Evolutionary conservation across 2,888 invertebrate genomes (phyloP), one percentile per base, ranked within the genome.

Genomic region (Maniola hyperantus): DNA sequence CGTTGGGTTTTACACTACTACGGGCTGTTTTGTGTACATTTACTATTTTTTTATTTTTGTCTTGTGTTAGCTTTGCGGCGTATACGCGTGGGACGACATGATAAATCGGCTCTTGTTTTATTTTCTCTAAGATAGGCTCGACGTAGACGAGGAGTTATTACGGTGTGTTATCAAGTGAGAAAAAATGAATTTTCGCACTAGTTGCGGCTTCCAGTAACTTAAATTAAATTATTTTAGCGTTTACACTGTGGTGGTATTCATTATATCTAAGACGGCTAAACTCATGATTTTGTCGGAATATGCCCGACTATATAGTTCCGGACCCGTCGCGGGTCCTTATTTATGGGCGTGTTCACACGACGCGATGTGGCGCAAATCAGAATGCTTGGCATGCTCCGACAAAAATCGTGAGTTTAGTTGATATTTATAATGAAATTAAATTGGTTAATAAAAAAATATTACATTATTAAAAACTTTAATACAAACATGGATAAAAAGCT

Each of bases 1-100:
- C 91, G 89, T 92, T 92, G 92, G 86, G 90, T 91, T 90, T 92
- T 92, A 91, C 91, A 90, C 85, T 85, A 57, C 83, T 84, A 85
- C 83, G 83, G 82, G 82, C 81, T 84, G 85, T 85, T 69, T 69
- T 63, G 67, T 64, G 57, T 67, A 60, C 53, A 55, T 86, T 80
- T 81, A 81, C 81, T 79, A 80, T 83, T 84, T 84, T 85, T 85
- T 80, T 84, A 82, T 84, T 86, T 85, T 84, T 81, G 77, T 84
- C 82, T 84, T 81, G 78, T 84, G 82, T 89, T 87, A 85, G 85
- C 87, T 88, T 84, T 83, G 80, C 78, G 80, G 83, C 83, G 87
- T 84, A 85, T 84, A 85, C 85, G 89, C 85, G 91, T 91, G 88
- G 91, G 91, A 79, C 78, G 88, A 80, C 88, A 82, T 87, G 89